Evolutionary conservation across 2,888 invertebrate species (phyloP).

Genomic region (Serripes groenlandicus): DNA sequence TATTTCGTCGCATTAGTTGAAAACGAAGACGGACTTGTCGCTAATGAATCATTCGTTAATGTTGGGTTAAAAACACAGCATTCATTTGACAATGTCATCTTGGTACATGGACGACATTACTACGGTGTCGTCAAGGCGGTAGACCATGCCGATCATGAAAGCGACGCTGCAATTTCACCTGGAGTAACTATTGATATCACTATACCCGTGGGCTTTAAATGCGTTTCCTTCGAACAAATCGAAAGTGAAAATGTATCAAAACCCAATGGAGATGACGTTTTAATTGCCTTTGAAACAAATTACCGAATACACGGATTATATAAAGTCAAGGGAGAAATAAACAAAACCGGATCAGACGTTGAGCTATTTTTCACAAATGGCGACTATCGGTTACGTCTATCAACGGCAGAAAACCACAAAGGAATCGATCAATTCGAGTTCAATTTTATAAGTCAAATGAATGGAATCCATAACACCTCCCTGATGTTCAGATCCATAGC

Average conservation of each 20-base stretch:
- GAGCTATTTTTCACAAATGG: conserved; percentile 4
- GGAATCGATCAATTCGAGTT: conserved; percentile 20
- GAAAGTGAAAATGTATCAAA: too few relatives aligned
- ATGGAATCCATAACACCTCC: neutral
- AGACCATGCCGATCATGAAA: conserved; percentile 62
- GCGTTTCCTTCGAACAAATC: conserved; percentile 19
- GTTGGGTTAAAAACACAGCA: conserved; percentile 17
- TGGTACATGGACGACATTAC: conserved; percentile 53
- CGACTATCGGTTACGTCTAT: neutral
- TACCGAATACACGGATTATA: conserved; percentile 14
- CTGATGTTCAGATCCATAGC: conserved; percentile 24
- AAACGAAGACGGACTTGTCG: neutral
- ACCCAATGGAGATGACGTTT: neutral
- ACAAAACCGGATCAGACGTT: too few relatives aligned
- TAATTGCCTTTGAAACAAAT: neutral
- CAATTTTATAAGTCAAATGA: conserved; percentile 16
- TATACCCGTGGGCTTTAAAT: conserved; percentile 51
- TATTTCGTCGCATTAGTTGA: conserved; percentile 52
- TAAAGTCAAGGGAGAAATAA: conserved; percentile 7
- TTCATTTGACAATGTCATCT: conserved; percentile 37
- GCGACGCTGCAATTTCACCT: conserved; percentile 32
- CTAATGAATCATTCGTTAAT: conserved; percentile 5
- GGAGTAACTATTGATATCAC: conserved; percentile 56
- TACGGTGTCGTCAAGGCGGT: conserved; percentile 54
- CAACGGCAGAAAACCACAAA: conserved; percentile 13